Evolutionary conservation across 2,113 vertebrate species (phyloP).

Genomic region (Physeter macrocephalus): DNA sequence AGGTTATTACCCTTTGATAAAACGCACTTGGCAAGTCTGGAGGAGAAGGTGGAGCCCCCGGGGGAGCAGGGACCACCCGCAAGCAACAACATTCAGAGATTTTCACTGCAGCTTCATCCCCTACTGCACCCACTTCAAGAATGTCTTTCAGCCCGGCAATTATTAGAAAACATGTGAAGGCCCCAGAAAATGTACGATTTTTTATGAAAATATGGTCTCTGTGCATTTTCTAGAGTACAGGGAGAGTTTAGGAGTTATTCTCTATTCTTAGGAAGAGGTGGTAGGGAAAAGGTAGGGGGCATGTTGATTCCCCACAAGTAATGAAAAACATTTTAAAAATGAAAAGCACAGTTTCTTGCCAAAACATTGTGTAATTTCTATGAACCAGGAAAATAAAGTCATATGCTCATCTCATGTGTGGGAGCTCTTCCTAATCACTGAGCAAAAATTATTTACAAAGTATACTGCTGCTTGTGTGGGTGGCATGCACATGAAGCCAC

Average conservation of each 20-base stretch:
- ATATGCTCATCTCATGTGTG: background rate
- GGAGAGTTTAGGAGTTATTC: background rate
- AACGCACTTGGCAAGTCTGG: background rate
- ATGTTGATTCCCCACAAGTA: background rate
- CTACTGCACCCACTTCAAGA: constrained; percentile 52
- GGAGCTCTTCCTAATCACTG: background rate
- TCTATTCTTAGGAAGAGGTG: background rate
- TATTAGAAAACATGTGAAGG: background rate
- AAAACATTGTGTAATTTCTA: background rate
- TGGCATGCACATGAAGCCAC: background rate
- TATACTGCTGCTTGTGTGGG: background rate
- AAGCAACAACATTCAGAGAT: background rate
- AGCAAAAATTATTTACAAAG: background rate
- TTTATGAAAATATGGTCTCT: background rate
- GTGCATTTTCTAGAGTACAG: background rate
- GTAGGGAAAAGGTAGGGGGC: background rate
- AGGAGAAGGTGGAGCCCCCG: background rate
- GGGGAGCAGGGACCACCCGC: constrained; percentile 51
- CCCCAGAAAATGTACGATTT: background rate
- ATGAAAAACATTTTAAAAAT: background rate
- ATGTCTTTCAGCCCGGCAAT: constrained; percentile 9
- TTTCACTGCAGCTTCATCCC: constrained; percentile 20
- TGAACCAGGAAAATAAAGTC: background rate
- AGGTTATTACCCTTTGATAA: constrained; percentile 12
- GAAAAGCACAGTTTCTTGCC: background rate